phyloP scores from a whole-genome alignment of 2,113 vertebrate species.

The Todiramphus saurophagus region DNA sequence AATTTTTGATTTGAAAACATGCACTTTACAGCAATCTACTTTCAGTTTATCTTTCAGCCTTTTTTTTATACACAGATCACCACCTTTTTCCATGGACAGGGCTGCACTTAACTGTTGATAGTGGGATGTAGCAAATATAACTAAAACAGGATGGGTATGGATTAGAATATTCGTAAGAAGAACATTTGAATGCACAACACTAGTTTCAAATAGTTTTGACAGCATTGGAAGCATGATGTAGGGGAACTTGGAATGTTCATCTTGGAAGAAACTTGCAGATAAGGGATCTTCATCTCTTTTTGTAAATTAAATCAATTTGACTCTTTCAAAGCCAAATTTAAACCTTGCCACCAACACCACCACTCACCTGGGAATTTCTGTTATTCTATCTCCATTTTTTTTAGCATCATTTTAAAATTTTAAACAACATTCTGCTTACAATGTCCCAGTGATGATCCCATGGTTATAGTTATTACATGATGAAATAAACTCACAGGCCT shows the following conservation, averaged over 20 bases:
- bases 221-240: not conserved
- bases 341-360: not conserved
- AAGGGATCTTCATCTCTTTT: not conserved
- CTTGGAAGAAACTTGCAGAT: not conserved
- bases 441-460: not conserved
- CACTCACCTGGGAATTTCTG: not conserved
- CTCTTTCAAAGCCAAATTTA: not conserved
- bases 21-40: not conserved
- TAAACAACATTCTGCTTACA: not conserved
- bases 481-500: not conserved
- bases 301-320: not conserved
- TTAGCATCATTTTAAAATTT: not conserved
- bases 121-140: not conserved
- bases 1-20: rapidly evolving
- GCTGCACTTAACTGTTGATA: not conserved
- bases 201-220: not conserved
- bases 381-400: not conserved
- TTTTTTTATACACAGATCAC: not conserved
- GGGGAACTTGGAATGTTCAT: not conserved
- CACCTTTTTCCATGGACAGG: not conserved
- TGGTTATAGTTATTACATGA: not conserved
- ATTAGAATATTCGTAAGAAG: not conserved
- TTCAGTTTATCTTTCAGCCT: not conserved
- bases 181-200: not conserved
- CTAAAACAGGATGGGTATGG: not conserved